Conservation (phyloP, 2,797 vertebrate genomes). For the Cynopterus sphinx region DNA sequence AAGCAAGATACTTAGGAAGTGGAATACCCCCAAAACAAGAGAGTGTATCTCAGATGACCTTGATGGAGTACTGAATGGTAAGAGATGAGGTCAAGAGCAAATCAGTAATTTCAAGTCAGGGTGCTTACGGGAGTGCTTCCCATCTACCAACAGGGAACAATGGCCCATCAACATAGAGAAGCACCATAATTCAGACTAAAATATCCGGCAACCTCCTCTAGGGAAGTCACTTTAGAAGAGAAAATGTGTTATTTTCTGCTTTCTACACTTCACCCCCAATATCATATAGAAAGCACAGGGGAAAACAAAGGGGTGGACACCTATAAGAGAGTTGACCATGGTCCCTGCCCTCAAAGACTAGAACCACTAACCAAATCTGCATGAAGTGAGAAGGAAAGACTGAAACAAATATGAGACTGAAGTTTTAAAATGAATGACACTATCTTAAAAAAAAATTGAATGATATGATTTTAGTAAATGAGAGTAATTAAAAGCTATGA, state of each 20-base stretch:
- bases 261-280: not conserved
- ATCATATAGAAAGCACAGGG: not conserved
- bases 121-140: not conserved
- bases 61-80: not conserved
- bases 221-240: not conserved
- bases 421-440: not conserved
- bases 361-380: not conserved
- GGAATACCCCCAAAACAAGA: not conserved
- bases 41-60: not conserved
- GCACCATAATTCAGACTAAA: not conserved
- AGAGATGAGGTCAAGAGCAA: not conserved
- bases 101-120: not conserved
- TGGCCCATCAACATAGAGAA: not conserved
- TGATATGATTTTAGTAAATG: not conserved
- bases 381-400: not conserved
- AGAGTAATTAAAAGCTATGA: not conserved
- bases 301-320: not conserved
- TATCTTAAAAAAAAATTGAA: not conserved
- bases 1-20: not conserved
- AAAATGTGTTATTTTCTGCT: not conserved
- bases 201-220: not conserved
- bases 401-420: not conserved
- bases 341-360: not conserved
- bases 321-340: not conserved
- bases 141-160: not conserved